A percentile compares a stretch with the other conserved stretches of the same genome.
These are phyloP conservation scores for Clarias gariepinus DNA, from an alignment of 2,113 vertebrate genomes.

Conservation along the genomic window DNA sequence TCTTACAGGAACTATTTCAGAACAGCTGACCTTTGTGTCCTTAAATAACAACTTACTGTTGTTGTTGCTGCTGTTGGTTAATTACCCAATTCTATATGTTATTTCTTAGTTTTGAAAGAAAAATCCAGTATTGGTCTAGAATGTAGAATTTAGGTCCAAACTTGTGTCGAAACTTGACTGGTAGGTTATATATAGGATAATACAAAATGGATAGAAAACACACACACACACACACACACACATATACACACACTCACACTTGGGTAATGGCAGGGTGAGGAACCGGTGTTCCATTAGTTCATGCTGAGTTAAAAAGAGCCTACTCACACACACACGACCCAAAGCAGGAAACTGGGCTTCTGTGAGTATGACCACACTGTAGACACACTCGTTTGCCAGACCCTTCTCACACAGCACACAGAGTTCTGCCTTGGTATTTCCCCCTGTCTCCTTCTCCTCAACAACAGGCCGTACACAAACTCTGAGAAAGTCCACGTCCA, in stretches of 20 bases:
- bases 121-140: too few species aligned
- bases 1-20: too few species aligned
- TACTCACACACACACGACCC: constrained; percentile 40
- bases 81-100: too few species aligned
- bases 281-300: constrained; percentile 34
- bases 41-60: too few species aligned
- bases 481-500: neutral
- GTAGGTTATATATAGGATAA: neutral
- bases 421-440: constrained; percentile 64
- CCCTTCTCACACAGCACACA: constrained; percentile 56
- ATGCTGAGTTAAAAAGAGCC: constrained; percentile 25
- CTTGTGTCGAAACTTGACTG: too few species aligned
- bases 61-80: too few species aligned
- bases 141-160: too few species aligned
- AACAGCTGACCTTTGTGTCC: too few species aligned
- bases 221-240: constrained; percentile 20
- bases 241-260: neutral
- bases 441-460: constrained; percentile 40
- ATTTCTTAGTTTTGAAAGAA: too few species aligned
- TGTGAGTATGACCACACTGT: constrained; percentile 51
- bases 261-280: constrained; percentile 14
- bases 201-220: constrained; percentile 15
- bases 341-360: constrained; percentile 60
- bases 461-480: neutral
- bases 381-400: constrained; percentile 55